These are phyloP conservation scores for Corvus cornix DNA, from an alignment of 2,113 vertebrate species.

Conservation along the genomic window DNA sequence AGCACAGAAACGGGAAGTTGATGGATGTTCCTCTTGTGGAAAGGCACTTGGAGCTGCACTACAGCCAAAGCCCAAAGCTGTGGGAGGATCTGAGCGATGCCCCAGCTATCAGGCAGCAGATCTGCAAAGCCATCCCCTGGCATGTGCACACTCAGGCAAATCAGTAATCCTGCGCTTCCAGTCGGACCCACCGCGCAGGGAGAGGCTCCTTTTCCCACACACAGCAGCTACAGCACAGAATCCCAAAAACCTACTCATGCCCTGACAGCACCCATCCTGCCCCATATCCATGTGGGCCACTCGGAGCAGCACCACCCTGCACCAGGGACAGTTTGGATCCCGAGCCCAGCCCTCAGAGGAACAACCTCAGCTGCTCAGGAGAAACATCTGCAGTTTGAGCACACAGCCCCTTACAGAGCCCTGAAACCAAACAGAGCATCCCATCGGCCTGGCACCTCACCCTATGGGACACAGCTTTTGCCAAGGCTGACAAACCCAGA, in stretches of 20 bases:
- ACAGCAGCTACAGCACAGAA: not conserved
- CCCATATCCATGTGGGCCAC: fast-evolving
- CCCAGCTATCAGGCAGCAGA: not conserved
- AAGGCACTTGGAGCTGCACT: not conserved
- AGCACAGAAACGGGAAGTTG: not conserved
- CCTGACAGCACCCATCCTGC: fast-evolving
- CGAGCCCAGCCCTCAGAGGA: fast-evolving
- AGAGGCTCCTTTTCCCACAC: not conserved
- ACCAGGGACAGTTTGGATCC: not conserved
- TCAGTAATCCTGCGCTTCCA: not conserved
- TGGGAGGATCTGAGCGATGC: not conserved
- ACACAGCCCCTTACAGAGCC: not conserved
- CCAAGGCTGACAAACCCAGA: not conserved
- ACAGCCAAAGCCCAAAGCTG: not conserved
- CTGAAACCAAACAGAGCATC: not conserved
- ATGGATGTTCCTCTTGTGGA: not conserved
- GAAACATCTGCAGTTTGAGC: not conserved
- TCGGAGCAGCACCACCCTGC: fast-evolving
- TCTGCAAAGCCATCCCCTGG: not conserved
- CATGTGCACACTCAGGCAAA: not conserved
- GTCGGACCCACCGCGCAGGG: not conserved
- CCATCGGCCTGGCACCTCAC: not conserved
- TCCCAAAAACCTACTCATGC: fast-evolving
- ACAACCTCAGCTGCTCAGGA: not conserved
- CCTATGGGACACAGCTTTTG: not conserved